Evolutionary conservation across 2,797 vertebrate genomes (phyloP).

Genomic region (Sphenodon punctatus): DNA sequence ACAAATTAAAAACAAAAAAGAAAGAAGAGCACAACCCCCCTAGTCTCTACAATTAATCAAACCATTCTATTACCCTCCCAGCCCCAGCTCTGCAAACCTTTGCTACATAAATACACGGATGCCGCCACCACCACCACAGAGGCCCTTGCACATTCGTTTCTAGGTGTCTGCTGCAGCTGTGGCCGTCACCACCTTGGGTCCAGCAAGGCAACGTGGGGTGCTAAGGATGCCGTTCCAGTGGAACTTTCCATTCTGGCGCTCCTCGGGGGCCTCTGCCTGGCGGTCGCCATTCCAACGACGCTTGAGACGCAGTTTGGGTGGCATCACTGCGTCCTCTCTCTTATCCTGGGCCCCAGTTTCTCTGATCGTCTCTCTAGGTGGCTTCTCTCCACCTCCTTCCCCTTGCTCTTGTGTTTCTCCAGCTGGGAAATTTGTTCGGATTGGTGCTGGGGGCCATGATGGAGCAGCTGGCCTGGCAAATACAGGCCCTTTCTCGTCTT

Average conservation of each 20-base stretch:
- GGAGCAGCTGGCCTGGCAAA: slow-evolving; percentile 64
- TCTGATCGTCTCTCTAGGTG: accelerated
- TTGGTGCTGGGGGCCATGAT: accelerated
- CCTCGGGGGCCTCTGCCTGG: slow-evolving; percentile 32
- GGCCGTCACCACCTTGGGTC: slow-evolving; percentile 57
- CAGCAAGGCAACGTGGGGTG: neutral
- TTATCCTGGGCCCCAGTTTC: slow-evolving; percentile 17
- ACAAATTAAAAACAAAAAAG: neutral
- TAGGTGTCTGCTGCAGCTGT: slow-evolving; percentile 64
- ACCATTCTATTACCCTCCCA: slow-evolving; percentile 24
- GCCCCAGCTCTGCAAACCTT: slow-evolving; percentile 37
- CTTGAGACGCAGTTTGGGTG: slow-evolving; percentile 77
- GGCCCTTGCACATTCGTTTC: neutral
- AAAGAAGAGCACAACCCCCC: neutral
- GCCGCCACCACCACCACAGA: neutral
- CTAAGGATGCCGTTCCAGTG: slow-evolving; percentile 58
- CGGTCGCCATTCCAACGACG: slow-evolving; percentile 76
- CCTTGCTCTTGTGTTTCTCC: slow-evolving; percentile 44
- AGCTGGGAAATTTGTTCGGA: accelerated
- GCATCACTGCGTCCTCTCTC: slow-evolving; percentile 76
- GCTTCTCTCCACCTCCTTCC: slow-evolving; percentile 37
- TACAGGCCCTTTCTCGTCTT: neutral
- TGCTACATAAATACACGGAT: slow-evolving; percentile 69
- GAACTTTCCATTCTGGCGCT: slow-evolving; percentile 43
- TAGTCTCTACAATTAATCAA: slow-evolving; percentile 49